Evolutionary conservation across 1,140 invertebrate genomes (phyloP).

Genomic region (Lineus longissimus): DNA sequence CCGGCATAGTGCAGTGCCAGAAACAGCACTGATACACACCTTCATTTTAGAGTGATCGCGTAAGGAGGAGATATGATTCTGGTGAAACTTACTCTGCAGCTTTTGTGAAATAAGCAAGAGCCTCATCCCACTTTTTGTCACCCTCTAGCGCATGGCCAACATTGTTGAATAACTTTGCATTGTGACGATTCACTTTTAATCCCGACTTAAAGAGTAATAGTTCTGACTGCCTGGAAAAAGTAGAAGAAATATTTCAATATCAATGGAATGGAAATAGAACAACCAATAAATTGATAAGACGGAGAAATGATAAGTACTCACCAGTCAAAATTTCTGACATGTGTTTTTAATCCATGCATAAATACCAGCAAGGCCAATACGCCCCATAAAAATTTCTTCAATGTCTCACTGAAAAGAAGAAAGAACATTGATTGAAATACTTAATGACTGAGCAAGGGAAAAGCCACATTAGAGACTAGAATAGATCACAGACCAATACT

Average conservation of each 20-base stretch:
- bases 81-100: conserved; percentile 65
- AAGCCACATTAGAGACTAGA: no score
- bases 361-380: conserved; percentile 67
- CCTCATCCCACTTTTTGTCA: conserved; percentile 76
- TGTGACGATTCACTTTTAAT: conserved; percentile 81
- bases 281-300: no score
- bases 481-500: no score
- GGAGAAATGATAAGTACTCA: conserved; percentile 23
- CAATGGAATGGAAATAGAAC: neutral
- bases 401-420: conserved; percentile 33
- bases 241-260: no score
- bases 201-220: conserved; percentile 85
- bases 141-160: conserved; percentile 92
- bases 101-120: conserved; percentile 85
- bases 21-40: neutral
- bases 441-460: no score
- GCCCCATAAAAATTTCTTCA: conserved; percentile 63
- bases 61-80: neutral
- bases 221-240: conserved; percentile 66
- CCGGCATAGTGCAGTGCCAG: no score
- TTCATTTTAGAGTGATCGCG: neutral
- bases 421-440: no score
- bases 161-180: conserved; percentile 96
- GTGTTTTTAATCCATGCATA: conserved; percentile 76
- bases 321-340: conserved; percentile 86